A percentile compares a stretch with the other conserved stretches of the same genome.
phyloP scores from a whole-genome alignment of 2,888 invertebrate genomes.

The Papilio gigon region DNA sequence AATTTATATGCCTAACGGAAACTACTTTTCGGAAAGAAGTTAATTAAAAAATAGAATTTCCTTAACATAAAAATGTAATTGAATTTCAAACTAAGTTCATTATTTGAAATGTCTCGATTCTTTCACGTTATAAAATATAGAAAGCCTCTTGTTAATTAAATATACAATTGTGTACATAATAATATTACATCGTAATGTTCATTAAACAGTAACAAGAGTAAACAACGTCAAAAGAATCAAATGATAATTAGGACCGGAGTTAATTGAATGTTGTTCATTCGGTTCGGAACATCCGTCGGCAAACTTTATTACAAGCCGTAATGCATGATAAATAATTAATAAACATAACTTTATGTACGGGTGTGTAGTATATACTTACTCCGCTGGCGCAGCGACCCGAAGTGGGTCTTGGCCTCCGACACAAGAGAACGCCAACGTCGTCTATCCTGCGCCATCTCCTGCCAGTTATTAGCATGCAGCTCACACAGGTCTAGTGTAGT shows the following conservation, averaged over 20 bases:
- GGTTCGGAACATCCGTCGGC: slow-evolving; percentile 4
- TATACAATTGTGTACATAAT: too few relatives aligned
- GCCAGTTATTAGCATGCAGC: too few relatives aligned
- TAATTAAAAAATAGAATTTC: neutral
- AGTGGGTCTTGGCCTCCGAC: too few relatives aligned
- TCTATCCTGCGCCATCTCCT: too few relatives aligned
- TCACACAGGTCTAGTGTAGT: too few relatives aligned
- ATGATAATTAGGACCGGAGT: slow-evolving; percentile 7
- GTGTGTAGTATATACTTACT: too few relatives aligned
- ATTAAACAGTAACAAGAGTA: slow-evolving; percentile 4
- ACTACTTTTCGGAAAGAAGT: neutral
- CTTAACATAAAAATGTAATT: neutral
- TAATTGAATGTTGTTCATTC: slow-evolving; percentile 18
- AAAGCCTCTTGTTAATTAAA: neutral
- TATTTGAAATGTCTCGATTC: neutral
- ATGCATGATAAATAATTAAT: slow-evolving; percentile 10
- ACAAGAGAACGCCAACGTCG: too few relatives aligned
- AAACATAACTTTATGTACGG: too few relatives aligned
- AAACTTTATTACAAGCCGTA: slow-evolving; percentile 13
- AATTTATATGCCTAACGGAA: neutral
- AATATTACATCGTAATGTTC: neutral
- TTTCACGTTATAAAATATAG: neutral
- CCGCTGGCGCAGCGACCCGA: too few relatives aligned
- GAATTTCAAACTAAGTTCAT: neutral
- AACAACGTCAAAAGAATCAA: slow-evolving; percentile 11